Base-by-base conservation (phyloP, 2,888 invertebrate genomes). In the Eristalinus aeneus region DNA sequence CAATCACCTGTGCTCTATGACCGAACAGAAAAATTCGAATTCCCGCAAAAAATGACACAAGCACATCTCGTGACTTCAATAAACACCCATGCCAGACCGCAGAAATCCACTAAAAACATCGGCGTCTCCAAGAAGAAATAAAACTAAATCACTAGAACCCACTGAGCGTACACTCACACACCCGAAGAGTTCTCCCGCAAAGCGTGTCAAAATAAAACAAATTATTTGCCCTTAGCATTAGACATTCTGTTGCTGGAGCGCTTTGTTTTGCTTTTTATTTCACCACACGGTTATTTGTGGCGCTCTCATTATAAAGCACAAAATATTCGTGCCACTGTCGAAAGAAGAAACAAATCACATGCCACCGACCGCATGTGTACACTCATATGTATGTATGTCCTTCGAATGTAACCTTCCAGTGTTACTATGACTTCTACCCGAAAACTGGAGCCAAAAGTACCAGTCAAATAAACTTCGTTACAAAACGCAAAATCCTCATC, bases 401-500 rank as follows among this genome's bases (percentile, higher is more conserved):
- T 67, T 75, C 20, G 36, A 65, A 46, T 72, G 8, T 58, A 65
- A 65, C 77, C 64, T 71, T 63, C 53, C 16, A n/a, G 22, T 31
- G 20, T 54, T 20, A 11, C 54, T n/a, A 34, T 22, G n/a, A 56
- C 65, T 22, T 60, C 34, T 31, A 67, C 58, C 27, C 2, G 27
- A 53, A 36, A 64, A 23, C 27, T 56, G 36, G 11, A 46, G 46
- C 46, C 46, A 16, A 46, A 64, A 69, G 71, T 39, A 64, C 77
- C 77, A 64, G 68, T 71, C 77, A 32, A 78, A 78, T 65, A 72
- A 78, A 78, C 58, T 78, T 78, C 65, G 65, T 78, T 78, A 78
- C 65, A 72, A 65, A 72, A 72, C 78, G 64, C 78, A 65, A 72
- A 78, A 72, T 65, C 64, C 77, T 71, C 77, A 77, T 71, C 71